A percentile compares a stretch with the other conserved stretches of the same genome.
These are phyloP conservation scores for Euphonia xanthogaster DNA, from an alignment of 2,797 vertebrate species.

Conservation along the genomic window DNA sequence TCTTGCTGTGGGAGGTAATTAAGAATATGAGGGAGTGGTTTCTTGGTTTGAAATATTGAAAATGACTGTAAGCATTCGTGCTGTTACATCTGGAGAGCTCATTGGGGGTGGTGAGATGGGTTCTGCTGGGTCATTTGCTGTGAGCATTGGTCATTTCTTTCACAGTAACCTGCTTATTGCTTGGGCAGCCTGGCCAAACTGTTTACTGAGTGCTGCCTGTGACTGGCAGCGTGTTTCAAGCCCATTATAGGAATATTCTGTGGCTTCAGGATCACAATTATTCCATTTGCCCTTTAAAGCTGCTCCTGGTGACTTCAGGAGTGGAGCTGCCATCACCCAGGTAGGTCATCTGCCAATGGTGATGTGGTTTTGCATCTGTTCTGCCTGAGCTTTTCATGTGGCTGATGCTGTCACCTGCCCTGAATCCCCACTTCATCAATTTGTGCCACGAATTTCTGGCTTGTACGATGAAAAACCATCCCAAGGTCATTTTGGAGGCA, in stretches of 20 bases:
- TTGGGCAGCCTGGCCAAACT: background rate
- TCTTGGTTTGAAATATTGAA: background rate
- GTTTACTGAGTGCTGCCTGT: background rate
- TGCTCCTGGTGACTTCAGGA: background rate
- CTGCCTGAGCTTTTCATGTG: background rate
- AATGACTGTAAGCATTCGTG: background rate
- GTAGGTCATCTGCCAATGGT: background rate
- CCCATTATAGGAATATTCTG: background rate
- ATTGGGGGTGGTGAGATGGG: background rate
- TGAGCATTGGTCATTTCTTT: background rate
- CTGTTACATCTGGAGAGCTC: background rate
- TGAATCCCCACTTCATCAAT: background rate
- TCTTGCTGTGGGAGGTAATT: background rate
- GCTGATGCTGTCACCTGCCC: background rate
- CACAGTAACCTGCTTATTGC: background rate
- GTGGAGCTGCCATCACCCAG: background rate
- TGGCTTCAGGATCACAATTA: background rate
- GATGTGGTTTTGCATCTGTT: accelerated
- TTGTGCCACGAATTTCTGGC: background rate
- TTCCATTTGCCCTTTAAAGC: background rate
- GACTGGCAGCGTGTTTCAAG: background rate
- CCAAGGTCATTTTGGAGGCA: background rate
- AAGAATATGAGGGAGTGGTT: background rate
- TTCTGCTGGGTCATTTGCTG: background rate
- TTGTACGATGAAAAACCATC: background rate